phyloP scores from a whole-genome alignment of 2,888 invertebrate species.

The Euproctis similis region DNA sequence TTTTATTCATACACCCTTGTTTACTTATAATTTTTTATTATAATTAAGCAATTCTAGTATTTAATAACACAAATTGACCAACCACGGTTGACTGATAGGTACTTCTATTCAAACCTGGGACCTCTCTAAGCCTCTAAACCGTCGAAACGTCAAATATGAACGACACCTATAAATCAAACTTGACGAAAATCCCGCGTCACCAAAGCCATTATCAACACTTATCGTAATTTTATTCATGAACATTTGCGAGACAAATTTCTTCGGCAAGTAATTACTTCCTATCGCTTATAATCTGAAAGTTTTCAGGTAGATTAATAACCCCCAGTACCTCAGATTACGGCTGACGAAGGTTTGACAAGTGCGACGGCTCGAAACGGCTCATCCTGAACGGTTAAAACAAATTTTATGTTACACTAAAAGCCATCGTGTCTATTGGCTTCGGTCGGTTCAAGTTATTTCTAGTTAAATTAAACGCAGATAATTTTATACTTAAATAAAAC shows the following conservation, averaged over 20 bases:
- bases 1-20: too few species aligned
- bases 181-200: conserved; percentile 2
- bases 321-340: conserved; percentile 21
- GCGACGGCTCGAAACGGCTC: conserved; percentile 13
- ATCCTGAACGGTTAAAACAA: conserved; percentile 23
- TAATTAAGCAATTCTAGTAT: too few species aligned
- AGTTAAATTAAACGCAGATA: too few species aligned
- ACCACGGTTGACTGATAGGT: too few species aligned
- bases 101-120: too few species aligned
- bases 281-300: conserved; percentile 21
- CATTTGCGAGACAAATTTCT: conserved; percentile 15
- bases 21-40: too few species aligned
- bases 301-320: conserved; percentile 29
- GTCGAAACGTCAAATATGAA: too few species aligned
- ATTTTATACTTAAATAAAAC: too few species aligned
- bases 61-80: too few species aligned
- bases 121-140: too few species aligned
- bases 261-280: conserved; percentile 23
- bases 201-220: conserved; percentile 3
- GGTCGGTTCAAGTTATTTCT: neutral
- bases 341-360: conserved; percentile 32
- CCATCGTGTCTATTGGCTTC: neutral
- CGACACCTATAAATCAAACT: too few species aligned
- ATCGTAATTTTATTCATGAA: conserved; percentile 16
- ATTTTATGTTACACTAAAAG: conserved; percentile 19